Evolutionary conservation across 1,140 invertebrate genomes (phyloP).

Genomic region (Orius laevigatus): DNA sequence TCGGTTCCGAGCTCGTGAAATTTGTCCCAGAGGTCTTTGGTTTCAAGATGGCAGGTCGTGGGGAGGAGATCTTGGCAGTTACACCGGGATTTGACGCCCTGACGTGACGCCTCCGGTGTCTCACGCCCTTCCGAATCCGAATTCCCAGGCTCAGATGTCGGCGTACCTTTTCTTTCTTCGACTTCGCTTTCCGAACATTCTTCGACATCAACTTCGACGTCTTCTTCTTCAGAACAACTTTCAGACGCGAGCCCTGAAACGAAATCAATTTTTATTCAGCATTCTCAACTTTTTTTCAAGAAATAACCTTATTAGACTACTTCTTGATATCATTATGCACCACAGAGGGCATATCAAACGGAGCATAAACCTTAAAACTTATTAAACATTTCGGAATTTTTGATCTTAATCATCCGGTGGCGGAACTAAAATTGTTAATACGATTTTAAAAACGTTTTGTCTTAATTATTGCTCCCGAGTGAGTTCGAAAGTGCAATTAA

Average conservation of each 20-base stretch:
- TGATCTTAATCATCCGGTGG: too few species aligned
- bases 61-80: slow-evolving; percentile 35
- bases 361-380: too few species aligned
- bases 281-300: too few species aligned
- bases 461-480: too few species aligned
- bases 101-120: slow-evolving; percentile 10
- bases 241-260: slow-evolving; percentile 11
- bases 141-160: slow-evolving; percentile 7
- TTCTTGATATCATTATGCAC: too few species aligned
- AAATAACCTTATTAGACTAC: too few species aligned
- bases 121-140: slow-evolving; percentile 17
- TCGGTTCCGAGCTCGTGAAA: slow-evolving; percentile 93
- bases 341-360: too few species aligned
- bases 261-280: too few species aligned
- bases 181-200: slow-evolving; percentile 28
- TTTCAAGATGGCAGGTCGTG: slow-evolving; percentile 42
- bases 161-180: slow-evolving; percentile 18
- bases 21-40: slow-evolving; percentile 75
- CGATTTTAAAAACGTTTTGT: too few species aligned
- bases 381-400: too few species aligned
- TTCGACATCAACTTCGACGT: slow-evolving; percentile 30
- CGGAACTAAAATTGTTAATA: too few species aligned
- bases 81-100: slow-evolving; percentile 27
- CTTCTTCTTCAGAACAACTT: slow-evolving; percentile 24
- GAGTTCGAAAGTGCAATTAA: too few species aligned